A percentile compares a stretch with the other conserved stretches of the same genome.
Evolutionary conservation across 2,888 invertebrate genomes (phyloP).

Genomic region (Agapetus fuscipes): DNA sequence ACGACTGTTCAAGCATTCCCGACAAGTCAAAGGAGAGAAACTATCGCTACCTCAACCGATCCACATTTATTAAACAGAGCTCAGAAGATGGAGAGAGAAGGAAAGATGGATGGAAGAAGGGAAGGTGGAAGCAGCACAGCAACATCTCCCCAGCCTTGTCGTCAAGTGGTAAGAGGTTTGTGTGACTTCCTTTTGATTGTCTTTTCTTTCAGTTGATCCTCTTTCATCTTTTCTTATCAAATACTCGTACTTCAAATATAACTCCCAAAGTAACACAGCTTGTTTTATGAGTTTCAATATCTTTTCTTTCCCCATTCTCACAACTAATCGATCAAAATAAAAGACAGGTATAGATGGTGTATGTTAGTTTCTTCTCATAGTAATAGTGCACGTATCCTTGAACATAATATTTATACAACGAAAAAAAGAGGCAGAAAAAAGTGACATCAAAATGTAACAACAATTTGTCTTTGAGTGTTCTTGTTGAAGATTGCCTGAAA

Average conservation of each 20-base stretch:
- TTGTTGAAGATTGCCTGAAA: no score
- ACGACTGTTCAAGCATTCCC: background rate
- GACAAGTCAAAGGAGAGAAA: background rate
- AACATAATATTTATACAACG: no score
- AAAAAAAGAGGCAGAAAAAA: no score
- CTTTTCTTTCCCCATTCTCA: no score
- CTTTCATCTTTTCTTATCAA: background rate
- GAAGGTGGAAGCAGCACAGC: background rate
- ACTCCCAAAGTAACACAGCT: constrained; percentile 2
- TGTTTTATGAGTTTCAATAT: constrained; percentile 6
- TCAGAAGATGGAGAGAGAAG: background rate
- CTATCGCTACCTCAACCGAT: no score
- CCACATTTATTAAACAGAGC: no score
- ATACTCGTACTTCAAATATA: background rate
- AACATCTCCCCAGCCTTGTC: constrained; percentile 18
- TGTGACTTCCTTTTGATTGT: constrained; percentile 13
- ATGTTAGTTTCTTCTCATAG: no score
- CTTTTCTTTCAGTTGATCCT: constrained; percentile 5
- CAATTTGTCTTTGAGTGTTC: no score
- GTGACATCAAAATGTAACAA: no score
- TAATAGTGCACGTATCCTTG: no score
- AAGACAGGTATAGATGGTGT: no score
- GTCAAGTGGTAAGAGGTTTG: constrained; percentile 23
- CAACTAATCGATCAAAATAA: no score
- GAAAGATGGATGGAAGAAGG: background rate